Percentiles rank a stretch among this genome's conserved stretches.
These are phyloP conservation scores for Falco biarmicus DNA, from an alignment of 2,797 vertebrate species.

Conservation along the genomic window DNA sequence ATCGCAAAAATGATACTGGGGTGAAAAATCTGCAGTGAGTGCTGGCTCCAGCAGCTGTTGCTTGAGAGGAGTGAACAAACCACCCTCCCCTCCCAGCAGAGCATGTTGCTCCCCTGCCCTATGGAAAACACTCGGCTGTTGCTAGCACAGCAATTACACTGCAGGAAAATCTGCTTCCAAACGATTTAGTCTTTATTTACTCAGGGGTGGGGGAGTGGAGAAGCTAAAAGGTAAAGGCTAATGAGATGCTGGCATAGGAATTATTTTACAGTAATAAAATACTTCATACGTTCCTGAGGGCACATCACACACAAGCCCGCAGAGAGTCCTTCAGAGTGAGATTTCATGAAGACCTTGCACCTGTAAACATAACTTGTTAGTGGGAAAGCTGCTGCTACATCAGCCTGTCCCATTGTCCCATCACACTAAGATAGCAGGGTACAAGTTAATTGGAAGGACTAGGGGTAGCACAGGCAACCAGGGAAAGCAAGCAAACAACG, in stretches of 20 bases:
- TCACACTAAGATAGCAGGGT: background rate
- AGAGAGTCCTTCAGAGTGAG: background rate
- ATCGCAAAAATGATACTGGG: too few relatives aligned
- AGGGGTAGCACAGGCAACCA: background rate
- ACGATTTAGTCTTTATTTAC: background rate
- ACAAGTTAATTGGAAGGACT: background rate
- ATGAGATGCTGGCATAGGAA: background rate
- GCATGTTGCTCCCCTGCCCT: background rate
- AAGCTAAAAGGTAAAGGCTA: background rate
- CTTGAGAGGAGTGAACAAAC: background rate
- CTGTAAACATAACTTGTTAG: background rate
- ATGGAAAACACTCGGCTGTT: rapidly evolving
- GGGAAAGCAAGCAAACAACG: background rate
- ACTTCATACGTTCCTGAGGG: background rate
- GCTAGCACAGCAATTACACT: background rate
- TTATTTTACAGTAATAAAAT: background rate
- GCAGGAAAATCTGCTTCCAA: background rate
- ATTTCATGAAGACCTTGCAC: background rate
- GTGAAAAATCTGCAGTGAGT: background rate
- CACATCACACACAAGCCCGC: background rate
- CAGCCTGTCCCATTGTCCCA: background rate
- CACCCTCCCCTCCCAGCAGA: background rate
- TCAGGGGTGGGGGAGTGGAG: background rate
- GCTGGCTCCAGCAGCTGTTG: background rate
- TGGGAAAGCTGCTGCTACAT: background rate